Evolutionary conservation across 2,797 vertebrate species (phyloP).

Genomic region (Bovichtus variegatus): DNA sequence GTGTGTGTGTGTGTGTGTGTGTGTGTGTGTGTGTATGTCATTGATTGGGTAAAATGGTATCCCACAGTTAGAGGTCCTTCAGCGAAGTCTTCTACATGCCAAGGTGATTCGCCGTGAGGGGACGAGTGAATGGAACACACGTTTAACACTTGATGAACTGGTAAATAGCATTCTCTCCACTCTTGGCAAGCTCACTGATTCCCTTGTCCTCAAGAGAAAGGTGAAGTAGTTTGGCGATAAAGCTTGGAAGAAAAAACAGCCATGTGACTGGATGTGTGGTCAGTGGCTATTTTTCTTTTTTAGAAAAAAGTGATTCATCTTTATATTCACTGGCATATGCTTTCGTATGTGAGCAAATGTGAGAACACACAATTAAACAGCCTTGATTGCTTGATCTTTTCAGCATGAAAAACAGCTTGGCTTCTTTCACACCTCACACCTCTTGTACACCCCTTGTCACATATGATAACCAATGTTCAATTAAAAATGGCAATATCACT

Average conservation of each 20-base stretch:
- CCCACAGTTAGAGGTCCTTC: constrained; percentile 21
- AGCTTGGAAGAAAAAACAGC: constrained; percentile 16
- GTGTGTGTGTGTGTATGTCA: neutral
- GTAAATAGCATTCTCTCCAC: constrained; percentile 49
- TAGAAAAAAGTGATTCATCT: neutral
- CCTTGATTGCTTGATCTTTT: constrained; percentile 7
- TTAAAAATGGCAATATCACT: constrained; percentile 35
- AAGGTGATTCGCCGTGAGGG: constrained; percentile 51
- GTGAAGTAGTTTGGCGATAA: constrained; percentile 22
- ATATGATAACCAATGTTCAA: constrained; percentile 28
- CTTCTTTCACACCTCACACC: neutral
- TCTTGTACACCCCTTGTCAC: neutral
- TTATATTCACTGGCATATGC: neutral
- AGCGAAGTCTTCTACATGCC: constrained; percentile 21
- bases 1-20: neutral
- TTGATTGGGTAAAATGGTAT: constrained; percentile 7
- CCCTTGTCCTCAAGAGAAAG: constrained; percentile 25
- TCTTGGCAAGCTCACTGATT: constrained; percentile 48
- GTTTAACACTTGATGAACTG: constrained; percentile 66
- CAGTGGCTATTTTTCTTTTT: neutral
- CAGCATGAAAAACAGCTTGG: neutral
- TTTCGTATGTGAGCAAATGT: neutral
- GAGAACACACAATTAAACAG: neutral
- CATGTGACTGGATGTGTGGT: neutral
- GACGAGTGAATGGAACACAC: constrained; percentile 49